Conservation (phyloP, 2,113 vertebrate species). For the Notothenia rossii region DNA sequence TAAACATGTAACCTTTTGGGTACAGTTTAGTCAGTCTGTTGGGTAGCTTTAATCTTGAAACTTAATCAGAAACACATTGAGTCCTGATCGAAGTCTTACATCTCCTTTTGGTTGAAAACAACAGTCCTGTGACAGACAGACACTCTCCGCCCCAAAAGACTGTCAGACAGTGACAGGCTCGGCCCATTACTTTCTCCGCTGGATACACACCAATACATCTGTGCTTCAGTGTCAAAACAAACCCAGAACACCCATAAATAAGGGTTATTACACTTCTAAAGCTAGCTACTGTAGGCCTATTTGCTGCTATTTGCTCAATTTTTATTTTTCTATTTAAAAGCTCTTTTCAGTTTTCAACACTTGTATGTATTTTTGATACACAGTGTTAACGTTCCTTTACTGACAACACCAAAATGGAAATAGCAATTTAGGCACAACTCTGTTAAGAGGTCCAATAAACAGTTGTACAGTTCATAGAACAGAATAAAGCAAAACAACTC, state of each 20-base stretch:
- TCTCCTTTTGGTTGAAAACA: slow-evolving; percentile 27
- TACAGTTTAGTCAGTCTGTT: neutral
- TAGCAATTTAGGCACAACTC: too few species aligned
- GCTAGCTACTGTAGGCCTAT: neutral
- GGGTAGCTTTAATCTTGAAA: neutral
- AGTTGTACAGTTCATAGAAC: neutral
- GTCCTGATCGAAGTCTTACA: slow-evolving; percentile 19
- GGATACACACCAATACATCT: slow-evolving; percentile 60
- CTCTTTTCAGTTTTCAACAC: neutral
- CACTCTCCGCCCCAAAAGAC: slow-evolving; percentile 27
- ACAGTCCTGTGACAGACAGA: slow-evolving; percentile 23
- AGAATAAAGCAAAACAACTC: neutral
- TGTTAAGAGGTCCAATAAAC: neutral
- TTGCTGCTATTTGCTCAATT: neutral
- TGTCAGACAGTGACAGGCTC: slow-evolving; percentile 36
- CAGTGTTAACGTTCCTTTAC: neutral
- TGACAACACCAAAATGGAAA: neutral
- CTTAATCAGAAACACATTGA: slow-evolving; percentile 23
- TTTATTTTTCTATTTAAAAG: neutral
- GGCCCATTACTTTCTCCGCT: slow-evolving; percentile 52
- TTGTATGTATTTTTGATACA: neutral
- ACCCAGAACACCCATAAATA: slow-evolving; percentile 51
- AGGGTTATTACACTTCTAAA: slow-evolving; percentile 31
- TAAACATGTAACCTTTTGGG: neutral
- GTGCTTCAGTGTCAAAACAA: slow-evolving; percentile 55